phyloP scores from a whole-genome alignment of 92 coral and sea anemone species.

The Porites cylindrica region DNA sequence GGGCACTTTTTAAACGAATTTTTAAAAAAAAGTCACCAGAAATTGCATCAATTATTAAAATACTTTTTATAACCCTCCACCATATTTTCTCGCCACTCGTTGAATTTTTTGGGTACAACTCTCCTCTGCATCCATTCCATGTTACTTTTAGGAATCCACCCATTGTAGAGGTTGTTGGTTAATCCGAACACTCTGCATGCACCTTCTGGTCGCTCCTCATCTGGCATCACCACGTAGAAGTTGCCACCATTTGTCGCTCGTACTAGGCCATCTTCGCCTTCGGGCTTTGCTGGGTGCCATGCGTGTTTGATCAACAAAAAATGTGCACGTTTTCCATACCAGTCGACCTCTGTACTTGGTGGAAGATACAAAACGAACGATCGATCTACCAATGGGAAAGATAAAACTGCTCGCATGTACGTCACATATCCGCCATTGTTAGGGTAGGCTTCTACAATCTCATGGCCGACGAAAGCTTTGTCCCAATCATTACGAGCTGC shows the following conservation, averaged over 20 bases:
- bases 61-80: constrained; percentile 13
- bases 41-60: too few relatives aligned
- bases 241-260: constrained; percentile 29
- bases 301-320: constrained; percentile 1
- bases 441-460: constrained; percentile 13
- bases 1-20: too few relatives aligned
- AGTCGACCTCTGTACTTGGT: constrained; percentile 13
- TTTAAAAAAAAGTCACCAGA: too few relatives aligned
- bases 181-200: constrained; percentile 43
- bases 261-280: constrained; percentile 16
- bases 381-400: constrained; percentile 36
- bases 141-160: constrained; percentile 31
- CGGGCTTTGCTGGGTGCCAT: constrained; percentile 32
- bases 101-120: constrained; percentile 5
- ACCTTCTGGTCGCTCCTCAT: constrained; percentile 28
- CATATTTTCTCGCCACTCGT: constrained; percentile 26
- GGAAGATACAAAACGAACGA: constrained; percentile 38
- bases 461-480: constrained; percentile 9
- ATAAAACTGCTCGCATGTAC: constrained; percentile 9
- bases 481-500: constrained; percentile 13
- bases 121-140: constrained; percentile 26
- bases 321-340: constrained; percentile 43
- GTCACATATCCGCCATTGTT: constrained; percentile 14
- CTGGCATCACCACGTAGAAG: constrained; percentile 26
- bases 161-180: constrained; percentile 42